These are phyloP conservation scores for Pungitius pungitius DNA, from an alignment of 2,113 vertebrate species.

Conservation along the genomic window DNA sequence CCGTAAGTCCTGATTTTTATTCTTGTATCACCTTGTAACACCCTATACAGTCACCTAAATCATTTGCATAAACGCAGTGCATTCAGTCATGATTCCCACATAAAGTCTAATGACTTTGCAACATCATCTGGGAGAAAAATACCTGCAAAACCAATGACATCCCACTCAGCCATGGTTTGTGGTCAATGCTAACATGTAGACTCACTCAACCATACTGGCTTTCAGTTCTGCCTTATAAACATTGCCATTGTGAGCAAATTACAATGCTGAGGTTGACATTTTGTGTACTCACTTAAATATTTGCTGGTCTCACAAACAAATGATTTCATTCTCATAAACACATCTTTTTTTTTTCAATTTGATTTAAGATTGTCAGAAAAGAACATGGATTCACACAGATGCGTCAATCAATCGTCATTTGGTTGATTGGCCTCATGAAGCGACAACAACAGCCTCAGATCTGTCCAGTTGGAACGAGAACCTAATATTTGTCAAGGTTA, in stretches of 20 bases:
- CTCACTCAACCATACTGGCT: neutral
- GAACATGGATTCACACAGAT: neutral
- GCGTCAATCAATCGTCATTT: constrained; percentile 44
- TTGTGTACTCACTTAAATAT: neutral
- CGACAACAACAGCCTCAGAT: constrained; percentile 20
- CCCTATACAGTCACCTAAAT: neutral
- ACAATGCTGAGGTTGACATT: neutral
- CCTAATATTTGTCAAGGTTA: constrained; percentile 59
- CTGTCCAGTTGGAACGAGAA: constrained; percentile 37
- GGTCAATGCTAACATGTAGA: neutral
- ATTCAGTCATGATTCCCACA: neutral
- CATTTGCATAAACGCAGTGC: neutral
- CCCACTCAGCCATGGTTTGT: neutral
- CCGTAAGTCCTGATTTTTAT: neutral
- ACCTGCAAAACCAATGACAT: neutral
- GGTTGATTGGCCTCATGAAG: constrained; percentile 3
- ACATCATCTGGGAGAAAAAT: neutral
- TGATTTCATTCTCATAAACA: neutral
- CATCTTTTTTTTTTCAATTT: constrained; percentile 2
- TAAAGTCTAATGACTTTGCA: neutral
- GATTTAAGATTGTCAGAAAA: neutral
- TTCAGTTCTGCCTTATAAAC: neutral
- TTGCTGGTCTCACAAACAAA: neutral
- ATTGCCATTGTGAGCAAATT: neutral
- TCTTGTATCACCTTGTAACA: neutral